Evolutionary conservation across 2,888 invertebrate genomes (phyloP).

Genomic region (Lagria hirta): DNA sequence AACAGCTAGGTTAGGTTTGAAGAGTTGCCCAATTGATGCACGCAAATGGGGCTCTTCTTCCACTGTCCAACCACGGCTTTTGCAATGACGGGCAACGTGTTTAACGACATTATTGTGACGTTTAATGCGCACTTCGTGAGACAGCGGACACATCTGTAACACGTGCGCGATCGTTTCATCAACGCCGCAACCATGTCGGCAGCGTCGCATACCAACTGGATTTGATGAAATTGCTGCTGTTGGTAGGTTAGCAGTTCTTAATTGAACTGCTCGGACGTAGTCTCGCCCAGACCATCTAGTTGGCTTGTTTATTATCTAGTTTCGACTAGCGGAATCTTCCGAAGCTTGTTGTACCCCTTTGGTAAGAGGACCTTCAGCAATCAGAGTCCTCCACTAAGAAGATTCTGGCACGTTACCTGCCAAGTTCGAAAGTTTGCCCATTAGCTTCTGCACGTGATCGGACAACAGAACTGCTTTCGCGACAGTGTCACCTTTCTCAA

Average conservation of each 20-base stretch:
- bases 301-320: constrained; percentile 14
- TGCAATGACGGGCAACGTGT: too few species aligned
- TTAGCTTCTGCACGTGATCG: not conserved
- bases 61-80: too few species aligned
- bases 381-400: constrained; percentile 9
- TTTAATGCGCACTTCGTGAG: too few species aligned
- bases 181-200: too few species aligned
- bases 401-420: constrained; percentile 8
- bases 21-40: too few species aligned
- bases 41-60: too few species aligned
- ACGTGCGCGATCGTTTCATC: too few species aligned
- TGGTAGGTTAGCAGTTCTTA: constrained; percentile 7
- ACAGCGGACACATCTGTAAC: too few species aligned
- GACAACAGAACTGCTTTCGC: constrained; percentile 16
- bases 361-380: constrained; percentile 11
- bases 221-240: constrained; percentile 7
- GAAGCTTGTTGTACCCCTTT: constrained; percentile 14
- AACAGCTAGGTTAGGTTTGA: too few species aligned
- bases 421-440: constrained; percentile 3
- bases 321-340: constrained; percentile 20
- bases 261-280: constrained; percentile 6
- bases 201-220: constrained; percentile 1
- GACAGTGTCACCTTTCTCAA: constrained; percentile 10
- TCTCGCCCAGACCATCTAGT: too few species aligned
- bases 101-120: too few species aligned